Evolutionary conservation across 2,797 vertebrate genomes (phyloP).

Genomic region (Acomys russatus): DNA sequence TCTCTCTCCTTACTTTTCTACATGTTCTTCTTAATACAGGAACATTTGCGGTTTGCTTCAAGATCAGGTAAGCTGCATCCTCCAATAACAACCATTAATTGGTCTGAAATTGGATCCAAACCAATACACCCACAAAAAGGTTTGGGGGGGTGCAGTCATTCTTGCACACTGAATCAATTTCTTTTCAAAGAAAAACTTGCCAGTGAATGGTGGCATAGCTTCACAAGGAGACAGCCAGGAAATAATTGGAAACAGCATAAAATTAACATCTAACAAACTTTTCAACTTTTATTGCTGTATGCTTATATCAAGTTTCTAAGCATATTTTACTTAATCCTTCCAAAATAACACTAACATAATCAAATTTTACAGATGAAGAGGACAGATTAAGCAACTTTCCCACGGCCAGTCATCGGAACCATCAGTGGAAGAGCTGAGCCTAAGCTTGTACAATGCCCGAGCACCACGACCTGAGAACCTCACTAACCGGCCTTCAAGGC

Average conservation of each 20-base stretch:
- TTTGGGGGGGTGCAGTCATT: background rate
- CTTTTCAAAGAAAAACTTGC: background rate
- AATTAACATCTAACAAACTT: constrained; percentile 34
- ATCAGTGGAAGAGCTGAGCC: background rate
- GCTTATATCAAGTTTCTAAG: constrained; percentile 22
- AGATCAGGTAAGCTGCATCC: background rate
- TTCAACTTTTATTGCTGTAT: constrained; percentile 10
- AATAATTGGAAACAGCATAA: constrained; percentile 31
- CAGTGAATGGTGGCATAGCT: background rate
- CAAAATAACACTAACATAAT: constrained; percentile 8
- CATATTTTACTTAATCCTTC: constrained; percentile 55
- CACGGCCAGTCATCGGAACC: background rate
- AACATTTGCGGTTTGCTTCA: background rate
- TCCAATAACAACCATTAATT: background rate
- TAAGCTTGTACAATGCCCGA: background rate
- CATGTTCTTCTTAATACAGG: background rate
- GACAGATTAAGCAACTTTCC: constrained; percentile 37
- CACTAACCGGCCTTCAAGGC: background rate
- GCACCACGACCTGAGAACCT: background rate
- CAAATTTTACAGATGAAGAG: constrained; percentile 24
- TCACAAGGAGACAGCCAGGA: background rate
- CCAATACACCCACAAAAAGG: background rate
- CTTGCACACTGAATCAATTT: background rate
- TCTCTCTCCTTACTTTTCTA: background rate
- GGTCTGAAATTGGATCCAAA: background rate